These are phyloP conservation scores for Gibbula magus DNA, from an alignment of 2,888 invertebrate genomes.

Conservation along the genomic window DNA sequence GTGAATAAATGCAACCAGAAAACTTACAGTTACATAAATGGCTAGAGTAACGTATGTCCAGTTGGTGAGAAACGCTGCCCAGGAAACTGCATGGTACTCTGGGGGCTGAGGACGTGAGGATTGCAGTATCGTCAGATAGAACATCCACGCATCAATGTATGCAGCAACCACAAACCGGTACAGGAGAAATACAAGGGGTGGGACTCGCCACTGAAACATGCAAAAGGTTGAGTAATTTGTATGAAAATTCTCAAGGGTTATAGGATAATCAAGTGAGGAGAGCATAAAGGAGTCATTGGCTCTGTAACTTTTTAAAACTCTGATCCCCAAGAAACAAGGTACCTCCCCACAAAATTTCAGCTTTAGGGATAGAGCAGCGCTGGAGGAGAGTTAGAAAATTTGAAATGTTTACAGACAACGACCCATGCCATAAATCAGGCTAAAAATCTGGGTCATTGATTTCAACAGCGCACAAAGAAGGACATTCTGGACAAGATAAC, in stretches of 20 bases:
- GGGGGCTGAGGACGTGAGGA: not conserved
- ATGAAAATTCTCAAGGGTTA: not conserved
- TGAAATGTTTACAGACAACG: too few relatives aligned
- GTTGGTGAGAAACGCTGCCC: conserved; percentile 67
- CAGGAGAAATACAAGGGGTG: conserved; percentile 53
- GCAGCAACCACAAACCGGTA: conserved; percentile 61
- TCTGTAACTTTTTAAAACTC: too few relatives aligned
- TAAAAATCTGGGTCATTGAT: too few relatives aligned
- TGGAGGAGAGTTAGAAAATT: too few relatives aligned
- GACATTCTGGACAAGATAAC: too few relatives aligned
- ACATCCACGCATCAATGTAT: conserved; percentile 59
- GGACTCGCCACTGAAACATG: conserved; percentile 66
- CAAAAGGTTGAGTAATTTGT: not conserved
- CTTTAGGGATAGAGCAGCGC: too few relatives aligned
- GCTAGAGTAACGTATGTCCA: conserved; percentile 68
- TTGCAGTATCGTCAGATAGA: conserved; percentile 31
- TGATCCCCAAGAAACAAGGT: too few relatives aligned
- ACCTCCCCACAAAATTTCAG: too few relatives aligned
- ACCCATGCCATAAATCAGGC: too few relatives aligned
- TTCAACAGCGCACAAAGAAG: too few relatives aligned
- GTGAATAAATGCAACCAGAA: conserved; percentile 41
- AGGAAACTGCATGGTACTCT: conserved; percentile 35
- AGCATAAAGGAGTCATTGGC: too few relatives aligned
- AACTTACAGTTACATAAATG: conserved; percentile 53
- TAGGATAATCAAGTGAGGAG: too few relatives aligned